phyloP scores from a whole-genome alignment of 2,797 vertebrate genomes.

The Macrochelys suwanniensis region DNA sequence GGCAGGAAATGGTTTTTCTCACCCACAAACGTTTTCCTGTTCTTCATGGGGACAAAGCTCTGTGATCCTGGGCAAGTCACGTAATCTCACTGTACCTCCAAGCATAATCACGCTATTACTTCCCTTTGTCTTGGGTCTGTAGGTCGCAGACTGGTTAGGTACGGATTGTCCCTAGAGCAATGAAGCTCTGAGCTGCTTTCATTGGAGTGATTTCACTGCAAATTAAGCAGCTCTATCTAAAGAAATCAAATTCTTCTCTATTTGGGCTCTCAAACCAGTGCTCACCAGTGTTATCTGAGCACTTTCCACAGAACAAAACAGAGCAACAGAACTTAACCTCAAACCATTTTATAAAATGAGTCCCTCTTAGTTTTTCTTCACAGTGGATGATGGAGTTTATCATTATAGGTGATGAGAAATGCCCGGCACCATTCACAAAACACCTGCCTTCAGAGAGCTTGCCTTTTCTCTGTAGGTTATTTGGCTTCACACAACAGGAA shows the following conservation, averaged over 20 bases:
- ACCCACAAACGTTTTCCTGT: neutral
- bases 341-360: conserved; percentile 59
- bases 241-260: neutral
- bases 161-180: neutral
- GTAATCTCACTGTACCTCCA: neutral
- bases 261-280: neutral
- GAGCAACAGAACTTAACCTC: conserved; percentile 65
- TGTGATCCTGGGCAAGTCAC: neutral
- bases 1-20: too few species aligned
- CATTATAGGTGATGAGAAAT: conserved; percentile 46
- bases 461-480: neutral
- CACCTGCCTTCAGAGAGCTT: neutral
- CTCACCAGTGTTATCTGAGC: neutral
- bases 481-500: conserved; percentile 32
- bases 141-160: neutral
- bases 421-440: neutral
- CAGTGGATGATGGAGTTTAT: conserved; percentile 11
- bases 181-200: conserved; percentile 14
- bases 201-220: neutral
- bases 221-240: conserved; percentile 52
- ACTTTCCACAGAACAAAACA: conserved; percentile 20
- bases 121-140: neutral
- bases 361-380: conserved; percentile 43
- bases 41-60: neutral
- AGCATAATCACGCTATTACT: neutral